These are phyloP conservation scores for Gorsachius magnificus DNA, from an alignment of 2,797 vertebrate genomes.

Conservation along the genomic window DNA sequence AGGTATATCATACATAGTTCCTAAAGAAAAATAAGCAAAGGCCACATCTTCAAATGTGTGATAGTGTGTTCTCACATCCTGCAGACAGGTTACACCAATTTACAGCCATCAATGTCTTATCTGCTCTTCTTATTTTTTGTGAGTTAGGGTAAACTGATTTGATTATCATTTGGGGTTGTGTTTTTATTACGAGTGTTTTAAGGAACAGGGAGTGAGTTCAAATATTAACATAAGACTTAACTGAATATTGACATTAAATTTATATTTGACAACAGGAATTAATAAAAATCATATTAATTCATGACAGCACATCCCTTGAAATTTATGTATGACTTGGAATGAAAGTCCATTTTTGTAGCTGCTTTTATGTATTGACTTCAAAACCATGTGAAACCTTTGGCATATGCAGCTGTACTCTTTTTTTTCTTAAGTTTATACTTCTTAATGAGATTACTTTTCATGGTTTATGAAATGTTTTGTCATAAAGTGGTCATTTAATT, in stretches of 20 bases:
- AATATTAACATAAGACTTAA: not conserved
- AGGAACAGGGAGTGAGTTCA: not conserved
- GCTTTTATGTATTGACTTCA: not conserved
- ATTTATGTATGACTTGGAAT: not conserved
- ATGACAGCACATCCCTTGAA: not conserved
- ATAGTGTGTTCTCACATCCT: not conserved
- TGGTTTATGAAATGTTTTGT: constrained; percentile 4
- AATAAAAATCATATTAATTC: not conserved
- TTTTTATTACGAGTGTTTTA: not conserved
- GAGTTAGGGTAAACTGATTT: not conserved
- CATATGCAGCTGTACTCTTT: not conserved
- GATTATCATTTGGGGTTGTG: not conserved
- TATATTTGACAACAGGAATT: not conserved
- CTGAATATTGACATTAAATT: not conserved
- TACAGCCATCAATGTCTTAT: not conserved
- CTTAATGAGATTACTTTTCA: not conserved
- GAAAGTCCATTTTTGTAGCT: not conserved
- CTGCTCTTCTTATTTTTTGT: not conserved
- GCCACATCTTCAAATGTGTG: not conserved
- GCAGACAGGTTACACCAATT: not conserved
- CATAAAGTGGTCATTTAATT: constrained; percentile 29
- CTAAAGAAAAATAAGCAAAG: not conserved
- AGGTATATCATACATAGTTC: not conserved
- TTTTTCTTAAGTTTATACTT: not conserved
- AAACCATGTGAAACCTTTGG: not conserved